Conservation (phyloP, 2,113 vertebrate species). For the human (Homo sapiens) region DNA sequence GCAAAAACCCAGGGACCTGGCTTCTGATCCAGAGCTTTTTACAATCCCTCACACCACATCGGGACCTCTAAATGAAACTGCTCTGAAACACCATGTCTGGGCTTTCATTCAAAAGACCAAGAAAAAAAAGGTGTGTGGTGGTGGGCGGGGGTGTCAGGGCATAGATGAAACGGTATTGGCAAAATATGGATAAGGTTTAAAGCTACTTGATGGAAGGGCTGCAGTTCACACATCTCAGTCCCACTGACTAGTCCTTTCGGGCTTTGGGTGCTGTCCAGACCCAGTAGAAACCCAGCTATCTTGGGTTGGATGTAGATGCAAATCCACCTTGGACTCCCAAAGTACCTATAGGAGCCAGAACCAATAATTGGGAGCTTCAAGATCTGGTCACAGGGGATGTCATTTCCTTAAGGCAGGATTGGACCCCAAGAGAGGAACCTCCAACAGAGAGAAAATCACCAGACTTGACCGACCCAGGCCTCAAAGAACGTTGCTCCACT, state of each 20-base stretch:
- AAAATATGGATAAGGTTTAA: neutral
- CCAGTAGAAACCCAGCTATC: neutral
- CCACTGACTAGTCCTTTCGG: neutral
- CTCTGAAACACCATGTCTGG: neutral
- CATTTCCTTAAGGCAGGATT: neutral
- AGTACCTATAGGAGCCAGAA: neutral
- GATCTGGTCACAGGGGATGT: neutral
- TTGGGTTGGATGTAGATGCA: neutral
- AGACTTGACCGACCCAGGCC: neutral
- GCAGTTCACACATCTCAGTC: neutral
- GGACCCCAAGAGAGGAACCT: neutral
- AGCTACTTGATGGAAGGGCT: neutral
- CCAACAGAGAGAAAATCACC: neutral
- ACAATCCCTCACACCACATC: neutral
- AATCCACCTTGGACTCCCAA: neutral
- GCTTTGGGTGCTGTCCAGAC: neutral
- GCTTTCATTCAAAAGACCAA: constrained; percentile 15
- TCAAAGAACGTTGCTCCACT: neutral
- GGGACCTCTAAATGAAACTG: neutral
- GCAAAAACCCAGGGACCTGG: neutral
- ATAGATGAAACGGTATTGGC: neutral
- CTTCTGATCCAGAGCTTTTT: neutral
- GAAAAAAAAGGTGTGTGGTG: neutral
- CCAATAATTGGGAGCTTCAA: neutral
- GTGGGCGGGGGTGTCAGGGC: neutral